phyloP scores from a whole-genome alignment of 2,888 invertebrate species.

The Acrobasis suavella region DNA sequence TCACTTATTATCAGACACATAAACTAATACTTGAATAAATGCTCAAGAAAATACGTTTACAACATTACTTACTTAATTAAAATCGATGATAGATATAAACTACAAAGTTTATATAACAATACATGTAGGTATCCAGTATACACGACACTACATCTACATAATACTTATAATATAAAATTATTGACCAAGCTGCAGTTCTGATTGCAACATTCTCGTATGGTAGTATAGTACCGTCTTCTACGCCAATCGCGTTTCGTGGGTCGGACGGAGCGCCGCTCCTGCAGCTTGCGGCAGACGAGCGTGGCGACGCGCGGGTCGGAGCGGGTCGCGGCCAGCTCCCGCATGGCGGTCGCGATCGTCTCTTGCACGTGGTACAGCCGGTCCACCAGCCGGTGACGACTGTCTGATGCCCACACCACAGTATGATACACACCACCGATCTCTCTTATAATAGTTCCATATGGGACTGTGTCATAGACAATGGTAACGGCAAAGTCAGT shows the following conservation, averaged over 20 bases:
- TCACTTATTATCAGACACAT: too few relatives aligned
- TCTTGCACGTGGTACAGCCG: constrained; percentile 58
- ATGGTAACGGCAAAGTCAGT: too few relatives aligned
- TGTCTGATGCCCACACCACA: constrained; percentile 63
- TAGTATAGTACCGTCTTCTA: background rate
- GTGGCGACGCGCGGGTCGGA: constrained; percentile 54
- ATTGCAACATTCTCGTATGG: background rate
- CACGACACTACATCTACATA: too few relatives aligned
- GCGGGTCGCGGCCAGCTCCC: constrained; percentile 45
- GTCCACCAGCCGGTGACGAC: constrained; percentile 66
- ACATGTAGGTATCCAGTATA: too few relatives aligned
- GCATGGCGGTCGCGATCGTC: constrained; percentile 46
- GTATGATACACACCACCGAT: constrained; percentile 28
- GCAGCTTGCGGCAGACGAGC: constrained; percentile 38
- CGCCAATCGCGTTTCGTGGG: background rate
- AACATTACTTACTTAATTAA: too few relatives aligned
- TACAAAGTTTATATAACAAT: too few relatives aligned
- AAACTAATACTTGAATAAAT: too few relatives aligned
- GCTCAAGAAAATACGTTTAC: too few relatives aligned
- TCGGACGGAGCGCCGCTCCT: constrained; percentile 1
- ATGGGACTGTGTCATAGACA: too few relatives aligned
- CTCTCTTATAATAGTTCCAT: background rate
- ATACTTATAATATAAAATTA: too few relatives aligned
- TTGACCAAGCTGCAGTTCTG: too few relatives aligned
- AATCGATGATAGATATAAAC: too few relatives aligned